Evolutionary conservation across 2,888 invertebrate species (phyloP).

Genomic region (Lottia gigantea): DNA sequence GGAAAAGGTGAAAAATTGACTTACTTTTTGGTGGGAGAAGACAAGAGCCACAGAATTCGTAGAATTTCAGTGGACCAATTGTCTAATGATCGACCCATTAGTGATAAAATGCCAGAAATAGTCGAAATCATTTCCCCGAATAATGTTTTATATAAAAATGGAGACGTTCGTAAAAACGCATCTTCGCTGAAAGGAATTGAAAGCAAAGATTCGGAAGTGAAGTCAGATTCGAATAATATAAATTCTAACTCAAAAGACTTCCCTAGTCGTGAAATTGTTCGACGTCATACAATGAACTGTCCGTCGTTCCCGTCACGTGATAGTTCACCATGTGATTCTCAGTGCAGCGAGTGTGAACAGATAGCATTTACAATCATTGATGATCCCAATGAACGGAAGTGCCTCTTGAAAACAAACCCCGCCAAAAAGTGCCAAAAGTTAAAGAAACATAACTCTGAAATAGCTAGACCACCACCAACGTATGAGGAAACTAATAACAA

Average conservation of each 20-base stretch:
- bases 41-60: slow-evolving; percentile 41
- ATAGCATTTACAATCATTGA: slow-evolving; percentile 2
- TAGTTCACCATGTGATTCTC: background rate
- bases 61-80: slow-evolving; percentile 40
- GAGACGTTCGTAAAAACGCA: background rate
- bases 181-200: background rate
- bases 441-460: background rate
- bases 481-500: background rate
- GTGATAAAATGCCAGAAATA: background rate
- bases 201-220: background rate
- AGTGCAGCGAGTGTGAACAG: background rate
- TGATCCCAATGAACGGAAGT: slow-evolving; percentile 7
- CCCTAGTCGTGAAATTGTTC: background rate
- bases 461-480: background rate
- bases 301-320: background rate
- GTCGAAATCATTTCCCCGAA: background rate
- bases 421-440: slow-evolving; percentile 1
- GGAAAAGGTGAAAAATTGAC: slow-evolving; percentile 69
- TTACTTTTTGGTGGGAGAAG: slow-evolving; percentile 67
- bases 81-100: background rate
- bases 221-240: background rate
- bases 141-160: background rate
- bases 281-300: background rate
- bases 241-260: background rate
- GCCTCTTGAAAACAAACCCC: slow-evolving; percentile 1